Conservation (phyloP, 2,888 invertebrate species). For the Erannis defoliaria region DNA sequence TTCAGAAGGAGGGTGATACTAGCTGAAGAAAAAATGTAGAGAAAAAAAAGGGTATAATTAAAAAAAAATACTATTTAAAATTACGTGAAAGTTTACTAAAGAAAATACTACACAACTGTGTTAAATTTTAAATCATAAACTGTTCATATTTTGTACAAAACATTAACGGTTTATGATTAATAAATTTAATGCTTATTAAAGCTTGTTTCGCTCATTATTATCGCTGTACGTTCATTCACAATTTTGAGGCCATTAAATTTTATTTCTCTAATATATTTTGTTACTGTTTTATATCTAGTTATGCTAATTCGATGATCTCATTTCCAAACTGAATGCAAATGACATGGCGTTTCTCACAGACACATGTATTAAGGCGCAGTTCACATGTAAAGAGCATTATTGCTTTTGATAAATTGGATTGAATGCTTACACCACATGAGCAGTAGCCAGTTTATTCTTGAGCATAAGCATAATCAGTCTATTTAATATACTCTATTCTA, state of each 20-base stretch:
- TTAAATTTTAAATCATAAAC: conserved; percentile 5
- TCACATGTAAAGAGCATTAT: not conserved
- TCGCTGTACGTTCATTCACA: conserved; percentile 38
- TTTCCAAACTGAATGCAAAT: conserved; percentile 43
- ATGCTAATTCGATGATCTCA: conserved; percentile 48
- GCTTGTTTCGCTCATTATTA: conserved; percentile 24
- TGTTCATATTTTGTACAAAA: conserved; percentile 13
- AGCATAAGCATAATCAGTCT: too few species aligned
- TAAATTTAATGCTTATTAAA: conserved; percentile 19
- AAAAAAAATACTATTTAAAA: not conserved
- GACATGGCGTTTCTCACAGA: conserved; percentile 42
- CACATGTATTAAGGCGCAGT: conserved; percentile 8
- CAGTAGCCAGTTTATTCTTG: too few species aligned
- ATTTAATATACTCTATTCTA: too few species aligned
- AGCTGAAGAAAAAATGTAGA: not conserved
- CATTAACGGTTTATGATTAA: conserved; percentile 29
- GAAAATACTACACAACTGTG: not conserved
- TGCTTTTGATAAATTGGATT: too few species aligned
- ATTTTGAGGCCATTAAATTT: conserved; percentile 34
- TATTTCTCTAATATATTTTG: conserved; percentile 30
- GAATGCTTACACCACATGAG: not conserved
- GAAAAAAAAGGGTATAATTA: not conserved
- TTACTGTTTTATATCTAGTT: conserved; percentile 37
- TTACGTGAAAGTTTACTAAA: not conserved
- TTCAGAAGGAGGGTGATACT: too few species aligned